Percentiles rank a stretch among this genome's conserved stretches.
phyloP scores from a whole-genome alignment of 2,113 vertebrate species.

The Falco punctatus region DNA sequence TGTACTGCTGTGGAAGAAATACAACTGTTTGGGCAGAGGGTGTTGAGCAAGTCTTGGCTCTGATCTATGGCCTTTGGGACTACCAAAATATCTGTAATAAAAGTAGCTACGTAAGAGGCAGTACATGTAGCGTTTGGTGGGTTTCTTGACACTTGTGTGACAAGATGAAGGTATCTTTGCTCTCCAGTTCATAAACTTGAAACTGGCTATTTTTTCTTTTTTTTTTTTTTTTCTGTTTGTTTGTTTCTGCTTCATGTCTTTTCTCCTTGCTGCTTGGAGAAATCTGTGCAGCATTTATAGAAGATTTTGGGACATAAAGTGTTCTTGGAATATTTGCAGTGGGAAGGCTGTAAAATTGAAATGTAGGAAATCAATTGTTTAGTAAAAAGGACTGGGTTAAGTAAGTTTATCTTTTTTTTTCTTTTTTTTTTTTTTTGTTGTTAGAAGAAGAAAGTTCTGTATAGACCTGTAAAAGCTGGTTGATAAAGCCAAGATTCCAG shows the following conservation, averaged over 20 bases:
- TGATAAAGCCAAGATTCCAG: not conserved
- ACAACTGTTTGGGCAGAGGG: not conserved
- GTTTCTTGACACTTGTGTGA: not conserved
- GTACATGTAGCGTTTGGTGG: accelerated
- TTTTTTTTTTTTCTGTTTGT: not conserved
- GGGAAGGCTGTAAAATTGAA: not conserved
- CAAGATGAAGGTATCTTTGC: not conserved
- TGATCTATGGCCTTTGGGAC: not conserved
- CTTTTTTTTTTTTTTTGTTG: not conserved
- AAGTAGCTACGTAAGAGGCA: not conserved
- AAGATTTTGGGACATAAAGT: not conserved
- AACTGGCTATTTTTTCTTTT: not conserved
- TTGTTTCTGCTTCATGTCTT: not conserved
- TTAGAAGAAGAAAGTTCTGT: not conserved
- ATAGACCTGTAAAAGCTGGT: not conserved
- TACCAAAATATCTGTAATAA: not conserved
- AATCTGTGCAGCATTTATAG: not conserved
- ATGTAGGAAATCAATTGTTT: not conserved
- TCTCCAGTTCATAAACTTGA: not conserved
- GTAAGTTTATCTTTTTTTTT: not conserved
- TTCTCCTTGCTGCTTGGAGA: not conserved
- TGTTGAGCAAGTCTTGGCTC: not conserved
- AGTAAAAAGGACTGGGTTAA: not conserved
- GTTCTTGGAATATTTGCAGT: not conserved
- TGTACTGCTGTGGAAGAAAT: not conserved